Percentiles rank a stretch among this genome's conserved stretches.
phyloP scores from a whole-genome alignment of 2,113 vertebrate genomes.

The Mormoops blainvillei region DNA sequence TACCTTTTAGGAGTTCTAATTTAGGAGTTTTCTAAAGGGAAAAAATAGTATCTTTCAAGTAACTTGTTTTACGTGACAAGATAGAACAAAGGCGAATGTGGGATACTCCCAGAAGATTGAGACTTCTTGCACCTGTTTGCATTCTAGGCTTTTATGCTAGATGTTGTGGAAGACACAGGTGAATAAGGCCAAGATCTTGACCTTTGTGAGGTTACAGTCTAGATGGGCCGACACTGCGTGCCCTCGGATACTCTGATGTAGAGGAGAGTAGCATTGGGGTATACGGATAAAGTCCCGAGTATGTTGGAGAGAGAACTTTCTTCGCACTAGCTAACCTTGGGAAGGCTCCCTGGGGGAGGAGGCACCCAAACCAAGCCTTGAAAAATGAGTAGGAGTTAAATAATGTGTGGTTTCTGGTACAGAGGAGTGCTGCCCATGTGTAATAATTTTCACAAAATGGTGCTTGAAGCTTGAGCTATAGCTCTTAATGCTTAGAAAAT shows the following conservation, averaged over 20 bases:
- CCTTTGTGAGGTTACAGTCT: not conserved
- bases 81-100: not conserved
- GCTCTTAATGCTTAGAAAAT: conserved; percentile 36
- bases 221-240: not conserved
- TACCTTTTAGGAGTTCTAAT: not conserved
- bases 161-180: not conserved
- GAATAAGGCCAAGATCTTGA: not conserved
- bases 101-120: not conserved
- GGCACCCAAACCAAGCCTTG: not conserved
- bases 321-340: not conserved
- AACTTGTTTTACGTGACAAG: not conserved
- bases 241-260: not conserved
- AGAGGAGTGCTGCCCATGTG: not conserved
- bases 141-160: not conserved
- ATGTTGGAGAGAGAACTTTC: not conserved
- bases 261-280: not conserved
- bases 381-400: not conserved
- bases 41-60: conserved; percentile 11
- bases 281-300: not conserved
- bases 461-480: not conserved
- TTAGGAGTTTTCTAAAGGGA: conserved; percentile 54
- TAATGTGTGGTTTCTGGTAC: not conserved
- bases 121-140: not conserved
- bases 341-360: not conserved
- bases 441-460: not conserved